Percentiles rank a stretch among this genome's conserved stretches.
These are phyloP conservation scores for Myotis planiceps DNA, from an alignment of 2,797 vertebrate genomes.

Conservation along the genomic window DNA sequence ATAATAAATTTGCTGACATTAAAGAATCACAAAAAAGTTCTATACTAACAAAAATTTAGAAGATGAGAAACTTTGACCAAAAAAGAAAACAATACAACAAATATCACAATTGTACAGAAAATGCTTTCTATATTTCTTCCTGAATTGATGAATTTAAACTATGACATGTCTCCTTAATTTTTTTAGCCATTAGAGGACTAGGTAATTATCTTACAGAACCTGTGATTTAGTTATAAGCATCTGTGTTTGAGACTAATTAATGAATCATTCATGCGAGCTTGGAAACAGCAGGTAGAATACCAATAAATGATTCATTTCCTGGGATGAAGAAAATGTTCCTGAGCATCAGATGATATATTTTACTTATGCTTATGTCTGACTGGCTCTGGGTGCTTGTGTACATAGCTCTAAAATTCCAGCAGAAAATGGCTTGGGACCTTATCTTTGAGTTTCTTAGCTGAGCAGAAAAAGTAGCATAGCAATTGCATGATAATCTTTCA, in stretches of 20 bases:
- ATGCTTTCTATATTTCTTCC: not conserved
- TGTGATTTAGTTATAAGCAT: constrained; percentile 72
- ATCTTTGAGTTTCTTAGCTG: not conserved
- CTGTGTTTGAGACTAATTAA: constrained; percentile 63
- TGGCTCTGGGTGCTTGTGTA: not conserved
- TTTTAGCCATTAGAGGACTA: constrained; percentile 34
- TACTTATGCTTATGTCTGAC: not conserved
- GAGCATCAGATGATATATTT: constrained; percentile 44
- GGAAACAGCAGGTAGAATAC: constrained; percentile 77
- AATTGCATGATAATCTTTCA: not conserved
- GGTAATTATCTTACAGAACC: constrained; percentile 59
- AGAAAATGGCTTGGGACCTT: not conserved
- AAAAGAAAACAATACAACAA: not conserved
- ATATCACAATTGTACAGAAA: not conserved
- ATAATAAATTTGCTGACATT: not conserved
- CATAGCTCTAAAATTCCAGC: not conserved
- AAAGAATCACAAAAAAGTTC: constrained; percentile 9
- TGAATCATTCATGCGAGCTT: constrained; percentile 74
- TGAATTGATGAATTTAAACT: not conserved
- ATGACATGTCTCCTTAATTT: constrained; percentile 18
- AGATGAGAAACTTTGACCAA: not conserved
- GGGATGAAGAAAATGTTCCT: constrained; percentile 56
- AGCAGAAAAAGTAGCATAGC: not conserved
- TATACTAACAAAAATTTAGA: not conserved
- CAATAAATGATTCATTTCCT: constrained; percentile 77